Base-by-base conservation (phyloP, 2,888 invertebrate genomes). In the Odontocerum albicorne region DNA sequence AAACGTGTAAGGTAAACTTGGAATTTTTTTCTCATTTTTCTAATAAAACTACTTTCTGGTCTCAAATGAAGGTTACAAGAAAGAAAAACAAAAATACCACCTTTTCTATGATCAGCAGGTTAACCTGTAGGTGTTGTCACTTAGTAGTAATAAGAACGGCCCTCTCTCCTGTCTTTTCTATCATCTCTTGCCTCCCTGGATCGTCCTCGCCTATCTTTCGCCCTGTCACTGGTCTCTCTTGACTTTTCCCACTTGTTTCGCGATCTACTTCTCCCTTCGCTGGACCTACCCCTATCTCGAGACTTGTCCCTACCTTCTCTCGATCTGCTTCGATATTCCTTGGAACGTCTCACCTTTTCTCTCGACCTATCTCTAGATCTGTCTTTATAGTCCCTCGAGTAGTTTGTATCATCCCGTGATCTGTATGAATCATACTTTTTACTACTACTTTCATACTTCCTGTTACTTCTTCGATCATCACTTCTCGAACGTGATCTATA, bases 291-390 rank as follows among this genome's bases (percentile, higher is more conserved):
- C 7, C 51, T 44, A 8, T 57, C 55, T 39, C 60, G 50, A 32
- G 65, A 65, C 49, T 64, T 44, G 43, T 64, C 63, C 53, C 65
- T 60, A 20, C 63, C 61, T 3, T 62, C 55, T 35, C 62, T 39
- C 12, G 62, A 63, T 32, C 61, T 58, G 43, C 36, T 17, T 43
- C 61, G 62, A 22, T 57, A 57, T 20, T 66, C 64, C 49, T 63
- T 64, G 13, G 65, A 64, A 55, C 65, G 63, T 17, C 56, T 60
- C 39, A 64, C 42, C 33, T 50, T 49, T 19, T 64, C 63, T 40
- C 55, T 57, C 17, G 64, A 63, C 32, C 58, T 57, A 12, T 57
- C 57, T 12, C 59, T 43, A 33, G 61, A 62, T 16, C 56, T 47
- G 38, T 52, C 49, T 33, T 57, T 54, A 49, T 52, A 56, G 46